Conservation (phyloP, 2,888 invertebrate species). For the Urechis unicinctus region DNA sequence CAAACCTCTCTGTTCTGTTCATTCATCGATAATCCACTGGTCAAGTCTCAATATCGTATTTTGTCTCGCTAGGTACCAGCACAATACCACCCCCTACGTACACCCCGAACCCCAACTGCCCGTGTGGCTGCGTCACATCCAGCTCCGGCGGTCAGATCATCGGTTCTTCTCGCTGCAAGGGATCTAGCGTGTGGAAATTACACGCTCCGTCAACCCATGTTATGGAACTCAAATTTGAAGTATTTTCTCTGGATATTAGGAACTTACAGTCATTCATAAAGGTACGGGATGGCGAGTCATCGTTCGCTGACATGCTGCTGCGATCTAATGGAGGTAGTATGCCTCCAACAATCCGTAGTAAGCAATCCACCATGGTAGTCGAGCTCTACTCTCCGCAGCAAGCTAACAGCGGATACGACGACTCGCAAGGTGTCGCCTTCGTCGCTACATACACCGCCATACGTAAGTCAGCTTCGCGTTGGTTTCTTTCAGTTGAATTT, state of each 20-base stretch:
- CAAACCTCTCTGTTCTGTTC: too few relatives aligned
- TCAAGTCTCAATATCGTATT: too few relatives aligned
- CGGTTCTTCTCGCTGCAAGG: constrained; percentile 30
- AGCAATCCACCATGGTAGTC: background rate
- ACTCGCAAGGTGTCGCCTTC: background rate
- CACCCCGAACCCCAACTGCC: constrained; percentile 8
- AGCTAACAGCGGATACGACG: background rate
- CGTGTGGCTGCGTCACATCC: constrained; percentile 9
- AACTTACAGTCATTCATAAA: constrained; percentile 35
- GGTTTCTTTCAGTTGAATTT: too few relatives aligned
- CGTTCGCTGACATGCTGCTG: constrained; percentile 27
- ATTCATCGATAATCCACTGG: too few relatives aligned
- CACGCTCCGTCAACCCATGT: constrained; percentile 19
- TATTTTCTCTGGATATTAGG: constrained; percentile 27
- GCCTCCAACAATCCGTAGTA: constrained; percentile 20
- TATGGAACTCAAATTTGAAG: constrained; percentile 32
- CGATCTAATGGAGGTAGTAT: constrained; percentile 22
- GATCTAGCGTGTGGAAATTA: constrained; percentile 33
- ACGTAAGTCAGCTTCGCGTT: too few relatives aligned
- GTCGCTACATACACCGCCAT: too few relatives aligned
- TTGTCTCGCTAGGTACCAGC: background rate
- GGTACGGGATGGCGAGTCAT: constrained; percentile 32
- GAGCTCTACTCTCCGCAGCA: background rate
- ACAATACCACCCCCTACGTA: background rate
- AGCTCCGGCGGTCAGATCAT: constrained; percentile 28